Percentiles rank a stretch among this genome's conserved stretches.
These are phyloP conservation scores for Oxygymnocypris stewartii DNA, from an alignment of 2,113 vertebrate genomes.

Conservation along the genomic window DNA sequence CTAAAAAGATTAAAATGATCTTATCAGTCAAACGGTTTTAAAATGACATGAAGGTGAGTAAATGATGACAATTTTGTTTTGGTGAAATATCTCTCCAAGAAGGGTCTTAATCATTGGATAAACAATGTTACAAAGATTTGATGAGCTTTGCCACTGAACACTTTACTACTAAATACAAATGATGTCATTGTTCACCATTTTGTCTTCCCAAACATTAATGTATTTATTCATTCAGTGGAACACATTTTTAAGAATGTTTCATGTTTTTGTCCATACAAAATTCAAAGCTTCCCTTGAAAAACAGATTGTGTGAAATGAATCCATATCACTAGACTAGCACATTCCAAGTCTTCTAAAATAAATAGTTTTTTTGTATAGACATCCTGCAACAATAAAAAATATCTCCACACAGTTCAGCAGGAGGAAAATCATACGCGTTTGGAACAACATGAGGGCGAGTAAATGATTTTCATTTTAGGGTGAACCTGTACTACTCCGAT, in stretches of 20 bases:
- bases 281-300: background rate
- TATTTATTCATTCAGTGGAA: background rate
- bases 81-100: no score
- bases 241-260: background rate
- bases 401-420: background rate
- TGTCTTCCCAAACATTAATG: background rate
- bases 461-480: slow-evolving; percentile 9
- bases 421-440: background rate
- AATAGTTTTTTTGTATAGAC: background rate
- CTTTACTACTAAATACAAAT: background rate
- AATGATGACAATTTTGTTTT: background rate
- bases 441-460: background rate
- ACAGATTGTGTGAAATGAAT: background rate
- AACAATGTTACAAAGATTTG: no score
- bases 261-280: background rate
- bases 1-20: no score
- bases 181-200: background rate
- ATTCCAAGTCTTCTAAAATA: background rate
- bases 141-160: background rate
- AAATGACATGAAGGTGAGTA: background rate
- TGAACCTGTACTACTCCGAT: background rate
- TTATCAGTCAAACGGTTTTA: background rate
- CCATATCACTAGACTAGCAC: background rate
- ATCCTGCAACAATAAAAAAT: background rate
- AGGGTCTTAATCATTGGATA: no score